Conservation (phyloP, 2,797 vertebrate genomes). For the Labeo calbasu region DNA sequence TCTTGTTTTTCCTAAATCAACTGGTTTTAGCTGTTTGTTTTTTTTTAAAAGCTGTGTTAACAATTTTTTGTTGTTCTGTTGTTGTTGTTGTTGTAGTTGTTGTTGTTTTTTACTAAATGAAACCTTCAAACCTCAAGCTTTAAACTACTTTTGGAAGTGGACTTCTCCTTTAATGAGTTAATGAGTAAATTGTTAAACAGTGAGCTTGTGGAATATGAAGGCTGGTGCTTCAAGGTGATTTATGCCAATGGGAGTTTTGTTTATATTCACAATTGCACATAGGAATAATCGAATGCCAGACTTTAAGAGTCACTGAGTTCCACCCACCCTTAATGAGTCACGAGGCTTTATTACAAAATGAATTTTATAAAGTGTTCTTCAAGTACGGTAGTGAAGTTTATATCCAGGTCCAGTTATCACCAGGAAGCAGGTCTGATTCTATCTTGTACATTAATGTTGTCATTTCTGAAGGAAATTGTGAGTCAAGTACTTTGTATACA, state of each 20-base stretch:
- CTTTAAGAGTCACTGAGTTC: conserved; percentile 12
- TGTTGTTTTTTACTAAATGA: no score
- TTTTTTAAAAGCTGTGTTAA: no score
- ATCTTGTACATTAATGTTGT: conserved; percentile 36
- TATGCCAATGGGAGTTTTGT: background rate
- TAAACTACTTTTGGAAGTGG: no score
- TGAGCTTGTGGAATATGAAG: background rate
- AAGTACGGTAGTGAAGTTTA: conserved; percentile 23
- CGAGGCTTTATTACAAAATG: background rate
- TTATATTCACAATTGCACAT: background rate
- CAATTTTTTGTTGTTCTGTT: no score
- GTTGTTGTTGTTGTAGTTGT: no score
- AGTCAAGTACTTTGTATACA: conserved; percentile 7
- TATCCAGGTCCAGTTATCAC: conserved; percentile 31
- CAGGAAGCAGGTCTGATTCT: conserved; percentile 39
- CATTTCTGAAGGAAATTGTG: conserved; percentile 14
- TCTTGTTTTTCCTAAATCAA: no score
- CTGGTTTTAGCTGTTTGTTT: no score
- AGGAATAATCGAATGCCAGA: conserved; percentile 20
- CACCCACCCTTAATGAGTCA: background rate
- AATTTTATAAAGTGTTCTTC: conserved; percentile 2
- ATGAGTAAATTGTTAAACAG: background rate
- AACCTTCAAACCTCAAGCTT: no score
- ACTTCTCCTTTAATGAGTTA: no score
- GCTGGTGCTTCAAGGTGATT: background rate